Evolutionary conservation across 2,797 vertebrate species (phyloP), one percentile per base, ranked within the genome.

Genomic region (Falco peregrinus): DNA sequence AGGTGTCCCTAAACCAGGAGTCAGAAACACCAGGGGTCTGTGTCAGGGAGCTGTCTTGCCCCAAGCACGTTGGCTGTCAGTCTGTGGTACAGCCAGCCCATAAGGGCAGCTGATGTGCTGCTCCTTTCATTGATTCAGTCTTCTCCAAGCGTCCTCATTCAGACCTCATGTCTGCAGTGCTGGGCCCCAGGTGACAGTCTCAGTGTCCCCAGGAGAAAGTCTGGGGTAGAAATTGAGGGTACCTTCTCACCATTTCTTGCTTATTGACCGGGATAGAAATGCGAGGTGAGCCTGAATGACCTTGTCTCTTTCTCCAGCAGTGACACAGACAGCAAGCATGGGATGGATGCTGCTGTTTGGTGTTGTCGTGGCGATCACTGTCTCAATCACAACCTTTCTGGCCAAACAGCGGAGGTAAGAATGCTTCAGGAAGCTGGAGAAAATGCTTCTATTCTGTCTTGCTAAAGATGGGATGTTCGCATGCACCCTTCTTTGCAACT

Each of bases 361-460:
- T 64, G 69, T 26, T 56, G 33, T 80, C 1, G 11, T 96, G 76
- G 82, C 74, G 81, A 33, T 96, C 12, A 2, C 60, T 63, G 96
- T 50, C 75, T 93, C 92, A 67, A 5, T 97, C 35, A 39, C 79
- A 64, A 91, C 89, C 31, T 88, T 97, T 84, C 79, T 96, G 92
- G 89, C 77, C 87, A 97, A 93, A 67, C 94, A 96, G 26, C 48
- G 18, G 73, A 96, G 97, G 97, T 97, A 95, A 96, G 96, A 90
- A 81, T 51, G 22, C 28, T 85, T 78, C 37, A 48, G 60, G 28
- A 81, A 76, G 59, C 16, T 50, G 41, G 21, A 88, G 18, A 17
- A 69, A 81, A 39, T 50, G n/a, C 20, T 77, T 17, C 29, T 75
- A 3, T 54, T 90, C 43, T 51, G 4, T 68, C 33, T 69, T 78